Evolutionary conservation across 2,888 invertebrate species (phyloP).

Genomic region (Micropterix aruncella): DNA sequence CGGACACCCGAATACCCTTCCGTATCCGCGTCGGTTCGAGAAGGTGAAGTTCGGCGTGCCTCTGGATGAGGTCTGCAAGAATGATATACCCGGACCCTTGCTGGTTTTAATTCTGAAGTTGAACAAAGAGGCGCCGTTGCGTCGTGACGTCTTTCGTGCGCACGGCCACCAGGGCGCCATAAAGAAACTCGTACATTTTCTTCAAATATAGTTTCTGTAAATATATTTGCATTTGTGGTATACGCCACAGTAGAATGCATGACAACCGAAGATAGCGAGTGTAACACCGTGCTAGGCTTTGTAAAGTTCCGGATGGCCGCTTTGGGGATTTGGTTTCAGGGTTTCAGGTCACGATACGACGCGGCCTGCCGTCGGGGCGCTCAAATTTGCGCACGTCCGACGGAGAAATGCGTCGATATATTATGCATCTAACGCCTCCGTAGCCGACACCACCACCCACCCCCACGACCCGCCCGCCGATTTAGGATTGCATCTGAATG

Average conservation of each 20-base stretch:
- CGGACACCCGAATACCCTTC: slow-evolving; percentile 67
- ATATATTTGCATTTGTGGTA: too few relatives aligned
- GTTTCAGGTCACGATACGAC: too few relatives aligned
- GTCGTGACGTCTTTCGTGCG: slow-evolving; percentile 89
- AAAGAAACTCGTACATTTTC: slow-evolving; percentile 85
- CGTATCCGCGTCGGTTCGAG: slow-evolving; percentile 72
- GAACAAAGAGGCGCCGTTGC: slow-evolving; percentile 87
- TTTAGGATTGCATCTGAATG: not conserved
- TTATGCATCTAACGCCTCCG: not conserved
- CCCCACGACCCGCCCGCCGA: too few relatives aligned
- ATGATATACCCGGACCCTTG: slow-evolving; percentile 86
- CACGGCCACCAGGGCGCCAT: slow-evolving; percentile 91
- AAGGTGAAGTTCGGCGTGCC: slow-evolving; percentile 92
- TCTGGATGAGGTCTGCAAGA: slow-evolving; percentile 86
- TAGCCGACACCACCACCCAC: too few relatives aligned
- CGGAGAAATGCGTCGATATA: not conserved
- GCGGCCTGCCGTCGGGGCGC: too few relatives aligned
- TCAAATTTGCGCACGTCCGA: not conserved
- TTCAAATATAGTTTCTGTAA: too few relatives aligned
- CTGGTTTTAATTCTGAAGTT: slow-evolving; percentile 82
- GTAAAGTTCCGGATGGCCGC: too few relatives aligned
- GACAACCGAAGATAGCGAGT: too few relatives aligned
- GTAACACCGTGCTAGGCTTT: too few relatives aligned
- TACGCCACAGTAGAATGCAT: too few relatives aligned
- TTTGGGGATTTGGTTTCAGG: too few relatives aligned